Conservation (phyloP, 2,113 vertebrate genomes). For the Melanerpes formicivorus region DNA sequence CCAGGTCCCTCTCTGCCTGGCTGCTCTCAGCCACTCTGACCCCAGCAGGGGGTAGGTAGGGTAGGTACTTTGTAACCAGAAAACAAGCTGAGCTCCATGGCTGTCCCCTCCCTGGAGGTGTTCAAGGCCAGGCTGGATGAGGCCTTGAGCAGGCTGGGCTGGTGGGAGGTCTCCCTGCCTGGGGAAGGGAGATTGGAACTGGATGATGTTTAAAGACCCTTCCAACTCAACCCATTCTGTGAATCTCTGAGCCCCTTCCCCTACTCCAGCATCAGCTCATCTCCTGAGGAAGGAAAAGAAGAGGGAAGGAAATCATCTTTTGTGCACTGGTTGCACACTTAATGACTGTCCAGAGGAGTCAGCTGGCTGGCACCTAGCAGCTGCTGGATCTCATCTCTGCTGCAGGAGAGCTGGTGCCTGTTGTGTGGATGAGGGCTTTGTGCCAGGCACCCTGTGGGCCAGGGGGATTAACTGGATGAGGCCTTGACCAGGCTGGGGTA, state of each 20-base stretch:
- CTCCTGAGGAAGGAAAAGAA: background rate
- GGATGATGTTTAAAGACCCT: no score
- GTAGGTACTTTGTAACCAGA: background rate
- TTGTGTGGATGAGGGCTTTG: conserved; percentile 22
- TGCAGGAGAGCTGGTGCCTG: conserved; percentile 8
- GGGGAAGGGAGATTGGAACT: no score
- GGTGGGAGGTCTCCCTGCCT: no score
- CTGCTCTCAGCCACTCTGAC: no score
- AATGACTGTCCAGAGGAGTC: conserved; percentile 45
- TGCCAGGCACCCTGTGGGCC: background rate
- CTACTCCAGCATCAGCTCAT: background rate
- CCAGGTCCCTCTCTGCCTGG: no score
- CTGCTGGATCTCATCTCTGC: conserved; percentile 14
- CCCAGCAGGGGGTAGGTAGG: no score
- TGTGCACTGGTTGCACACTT: conserved; percentile 16
- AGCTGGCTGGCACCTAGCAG: conserved; percentile 26
- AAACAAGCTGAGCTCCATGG: background rate
- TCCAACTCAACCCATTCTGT: no score
- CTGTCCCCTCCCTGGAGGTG: no score
- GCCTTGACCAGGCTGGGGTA: no score
- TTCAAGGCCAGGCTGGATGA: no score
- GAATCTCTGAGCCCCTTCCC: background rate
- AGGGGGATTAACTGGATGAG: no score
- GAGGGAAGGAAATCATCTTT: background rate
- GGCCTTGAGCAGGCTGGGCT: no score